Evolutionary conservation across 2,797 vertebrate species (phyloP).

Genomic region (Pipistrellus pipistrellus): DNA sequence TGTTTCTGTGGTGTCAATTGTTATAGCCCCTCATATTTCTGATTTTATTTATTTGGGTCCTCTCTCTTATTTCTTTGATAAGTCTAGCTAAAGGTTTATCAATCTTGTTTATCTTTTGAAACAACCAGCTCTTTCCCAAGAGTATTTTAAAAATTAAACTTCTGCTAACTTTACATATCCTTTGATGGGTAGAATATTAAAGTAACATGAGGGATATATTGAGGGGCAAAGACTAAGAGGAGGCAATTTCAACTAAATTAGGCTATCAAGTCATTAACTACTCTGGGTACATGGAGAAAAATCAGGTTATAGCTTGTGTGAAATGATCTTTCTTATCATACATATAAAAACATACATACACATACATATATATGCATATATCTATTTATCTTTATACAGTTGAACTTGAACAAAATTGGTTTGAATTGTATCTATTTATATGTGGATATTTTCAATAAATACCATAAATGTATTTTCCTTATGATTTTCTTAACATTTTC

Average conservation of each 20-base stretch:
- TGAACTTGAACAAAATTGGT: background rate
- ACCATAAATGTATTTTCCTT: background rate
- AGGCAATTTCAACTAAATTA: conserved; percentile 27
- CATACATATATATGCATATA: background rate
- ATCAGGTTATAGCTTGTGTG: conserved; percentile 44
- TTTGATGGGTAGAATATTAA: conserved; percentile 42
- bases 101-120: background rate
- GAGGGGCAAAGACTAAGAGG: conserved; percentile 43
- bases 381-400: background rate
- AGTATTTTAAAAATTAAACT: conserved; percentile 59
- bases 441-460: background rate
- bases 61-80: background rate
- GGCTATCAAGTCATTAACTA: background rate
- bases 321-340: conserved; percentile 26
- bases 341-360: background rate
- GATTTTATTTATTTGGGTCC: background rate
- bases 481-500: conserved; percentile 8
- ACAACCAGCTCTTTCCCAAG: background rate
- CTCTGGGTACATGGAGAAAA: conserved; percentile 44
- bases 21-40: background rate
- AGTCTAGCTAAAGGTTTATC: background rate
- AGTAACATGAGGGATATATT: conserved; percentile 29
- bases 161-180: background rate
- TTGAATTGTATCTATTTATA: background rate
- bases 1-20: background rate